These are phyloP conservation scores for Neodiprion virginianus DNA, from an alignment of 1,140 invertebrate genomes.

Conservation along the genomic window DNA sequence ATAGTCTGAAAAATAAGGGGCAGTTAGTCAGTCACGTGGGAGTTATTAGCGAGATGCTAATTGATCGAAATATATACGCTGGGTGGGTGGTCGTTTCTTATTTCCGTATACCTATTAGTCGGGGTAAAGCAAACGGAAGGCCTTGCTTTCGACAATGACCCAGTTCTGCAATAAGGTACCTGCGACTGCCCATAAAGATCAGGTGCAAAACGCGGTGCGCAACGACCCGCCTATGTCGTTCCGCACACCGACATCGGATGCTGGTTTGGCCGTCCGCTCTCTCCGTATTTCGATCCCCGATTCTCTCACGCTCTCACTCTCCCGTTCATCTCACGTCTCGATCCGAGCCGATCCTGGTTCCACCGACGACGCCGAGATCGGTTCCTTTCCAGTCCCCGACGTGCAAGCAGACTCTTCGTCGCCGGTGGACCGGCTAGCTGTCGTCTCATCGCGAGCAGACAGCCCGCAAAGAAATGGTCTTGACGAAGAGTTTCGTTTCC, in stretches of 20 bases:
- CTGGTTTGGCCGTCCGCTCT: neutral
- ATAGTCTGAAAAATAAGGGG: neutral
- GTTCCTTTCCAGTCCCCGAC: too few species aligned
- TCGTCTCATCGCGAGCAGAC: neutral
- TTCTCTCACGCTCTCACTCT: neutral
- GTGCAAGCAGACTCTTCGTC: neutral
- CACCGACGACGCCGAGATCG: neutral
- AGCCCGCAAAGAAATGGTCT: too few species aligned
- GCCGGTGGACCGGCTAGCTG: constrained; percentile 3
- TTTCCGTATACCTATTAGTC: constrained; percentile 9
- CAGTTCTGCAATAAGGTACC: constrained; percentile 4
- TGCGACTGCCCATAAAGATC: constrained; percentile 1
- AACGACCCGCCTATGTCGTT: neutral
- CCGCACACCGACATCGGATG: neutral
- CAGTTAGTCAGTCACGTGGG: neutral
- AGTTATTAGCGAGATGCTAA: neutral
- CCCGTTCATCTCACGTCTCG: neutral
- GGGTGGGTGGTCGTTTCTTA: constrained; percentile 1
- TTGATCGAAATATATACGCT: neutral
- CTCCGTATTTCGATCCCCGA: neutral
- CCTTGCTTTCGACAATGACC: constrained; percentile 22
- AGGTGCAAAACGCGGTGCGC: neutral
- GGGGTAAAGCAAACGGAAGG: neutral
- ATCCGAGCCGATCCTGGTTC: neutral
- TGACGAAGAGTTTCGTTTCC: too few species aligned